A percentile compares a stretch with the other conserved stretches of the same genome.
Conservation (phyloP, 2,888 invertebrate species). For the Boloria selene region DNA sequence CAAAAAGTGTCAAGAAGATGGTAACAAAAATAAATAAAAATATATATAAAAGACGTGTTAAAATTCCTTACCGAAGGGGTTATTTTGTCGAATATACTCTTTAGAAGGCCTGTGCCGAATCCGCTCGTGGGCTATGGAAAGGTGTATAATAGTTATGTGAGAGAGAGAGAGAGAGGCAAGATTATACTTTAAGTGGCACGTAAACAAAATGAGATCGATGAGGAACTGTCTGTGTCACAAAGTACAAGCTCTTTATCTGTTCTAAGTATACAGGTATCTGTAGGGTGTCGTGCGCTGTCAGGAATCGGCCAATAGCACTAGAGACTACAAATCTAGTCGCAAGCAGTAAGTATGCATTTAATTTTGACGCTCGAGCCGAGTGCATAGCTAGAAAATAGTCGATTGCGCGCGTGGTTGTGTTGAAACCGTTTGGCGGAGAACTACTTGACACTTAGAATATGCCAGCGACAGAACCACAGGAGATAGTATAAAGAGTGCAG, state of each 20-base stretch:
- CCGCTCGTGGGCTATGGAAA: constrained; percentile 82
- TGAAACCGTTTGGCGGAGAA: constrained; percentile 69
- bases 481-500: constrained; percentile 82
- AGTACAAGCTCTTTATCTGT: constrained; percentile 81
- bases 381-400: constrained; percentile 70
- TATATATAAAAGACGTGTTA: constrained; percentile 77
- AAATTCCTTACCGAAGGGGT: constrained; percentile 84
- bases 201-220: constrained; percentile 67
- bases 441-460: constrained; percentile 75
- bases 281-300: constrained; percentile 80
- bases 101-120: constrained; percentile 83
- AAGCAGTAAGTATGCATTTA: constrained; percentile 78
- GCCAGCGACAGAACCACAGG: constrained; percentile 80
- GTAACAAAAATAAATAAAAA: constrained; percentile 62
- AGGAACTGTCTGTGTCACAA: constrained; percentile 79
- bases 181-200: constrained; percentile 73
- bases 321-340: constrained; percentile 80
- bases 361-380: constrained; percentile 79
- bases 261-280: constrained; percentile 68
- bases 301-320: constrained; percentile 81
- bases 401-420: constrained; percentile 76
- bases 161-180: constrained; percentile 70
- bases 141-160: constrained; percentile 82
- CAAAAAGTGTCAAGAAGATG: constrained; percentile 61
- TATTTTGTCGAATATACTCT: constrained; percentile 84